Conservation (phyloP, 2,888 invertebrate species). For the Drosophila fungiperda region DNA sequence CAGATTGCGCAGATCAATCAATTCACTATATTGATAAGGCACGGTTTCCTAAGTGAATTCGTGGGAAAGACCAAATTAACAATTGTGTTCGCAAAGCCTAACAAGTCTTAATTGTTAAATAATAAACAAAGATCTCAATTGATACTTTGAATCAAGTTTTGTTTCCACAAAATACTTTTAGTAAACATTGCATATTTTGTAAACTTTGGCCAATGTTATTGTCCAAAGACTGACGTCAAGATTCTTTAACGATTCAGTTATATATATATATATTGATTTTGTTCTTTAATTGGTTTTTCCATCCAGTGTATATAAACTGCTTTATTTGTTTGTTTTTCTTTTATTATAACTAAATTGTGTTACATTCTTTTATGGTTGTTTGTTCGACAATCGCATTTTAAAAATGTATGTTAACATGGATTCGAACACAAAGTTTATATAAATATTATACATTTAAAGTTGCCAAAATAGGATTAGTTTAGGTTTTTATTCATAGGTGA, state of each 20-base stretch:
- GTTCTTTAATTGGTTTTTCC: constrained; percentile 63
- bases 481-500: constrained; percentile 43
- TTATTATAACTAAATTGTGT: constrained; percentile 60
- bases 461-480: constrained; percentile 52
- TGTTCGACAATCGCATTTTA: constrained; percentile 50
- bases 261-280: constrained; percentile 16
- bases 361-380: constrained; percentile 50
- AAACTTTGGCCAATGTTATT: neutral
- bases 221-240: neutral
- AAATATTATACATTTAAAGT: constrained; percentile 72
- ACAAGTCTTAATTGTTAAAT: neutral
- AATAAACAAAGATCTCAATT: neutral
- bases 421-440: constrained; percentile 61
- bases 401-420: constrained; percentile 70
- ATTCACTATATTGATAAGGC: neutral
- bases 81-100: neutral
- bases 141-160: neutral
- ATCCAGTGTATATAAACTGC: constrained; percentile 64
- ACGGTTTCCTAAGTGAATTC: neutral
- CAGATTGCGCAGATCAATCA: neutral
- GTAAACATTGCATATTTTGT: neutral
- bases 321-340: constrained; percentile 19
- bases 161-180: neutral
- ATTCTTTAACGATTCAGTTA: neutral
- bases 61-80: neutral